Percentiles rank a stretch among this genome's conserved stretches.
phyloP scores from a whole-genome alignment of 2,113 vertebrate genomes.

The Rhabdornis inornatus region DNA sequence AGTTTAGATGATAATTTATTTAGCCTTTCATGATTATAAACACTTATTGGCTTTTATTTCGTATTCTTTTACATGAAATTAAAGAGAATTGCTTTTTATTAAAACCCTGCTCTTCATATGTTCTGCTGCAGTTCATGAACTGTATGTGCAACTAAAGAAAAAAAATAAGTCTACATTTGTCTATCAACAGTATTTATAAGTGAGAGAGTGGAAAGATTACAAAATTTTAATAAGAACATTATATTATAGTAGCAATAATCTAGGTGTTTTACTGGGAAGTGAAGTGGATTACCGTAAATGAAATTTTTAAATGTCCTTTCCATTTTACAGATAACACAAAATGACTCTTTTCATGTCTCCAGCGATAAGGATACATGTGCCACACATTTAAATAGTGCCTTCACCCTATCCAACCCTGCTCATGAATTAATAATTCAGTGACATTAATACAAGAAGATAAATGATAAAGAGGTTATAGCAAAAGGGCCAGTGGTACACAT shows the following conservation, averaged over 20 bases:
- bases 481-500: constrained; percentile 79
- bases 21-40: neutral
- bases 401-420: constrained; percentile 75
- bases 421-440: constrained; percentile 92
- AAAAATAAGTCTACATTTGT: constrained; percentile 74
- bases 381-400: constrained; percentile 85
- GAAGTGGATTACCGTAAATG: constrained; percentile 92
- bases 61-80: neutral
- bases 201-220: constrained; percentile 76
- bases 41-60: neutral
- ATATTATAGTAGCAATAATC: constrained; percentile 85
- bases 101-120: neutral
- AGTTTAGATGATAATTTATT: neutral
- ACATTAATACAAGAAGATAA: constrained; percentile 97
- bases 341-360: constrained; percentile 92
- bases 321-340: constrained; percentile 92
- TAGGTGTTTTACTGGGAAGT: constrained; percentile 88
- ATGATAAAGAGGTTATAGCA: constrained; percentile 86
- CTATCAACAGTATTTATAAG: constrained; percentile 79
- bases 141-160: constrained; percentile 12
- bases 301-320: constrained; percentile 95
- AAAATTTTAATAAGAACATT: constrained; percentile 84
- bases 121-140: constrained; percentile 34
- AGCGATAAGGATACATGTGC: constrained; percentile 89
- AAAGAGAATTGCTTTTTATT: neutral